These are phyloP conservation scores for Clinocottus analis DNA, from an alignment of 2,113 vertebrate genomes.

Conservation along the genomic window DNA sequence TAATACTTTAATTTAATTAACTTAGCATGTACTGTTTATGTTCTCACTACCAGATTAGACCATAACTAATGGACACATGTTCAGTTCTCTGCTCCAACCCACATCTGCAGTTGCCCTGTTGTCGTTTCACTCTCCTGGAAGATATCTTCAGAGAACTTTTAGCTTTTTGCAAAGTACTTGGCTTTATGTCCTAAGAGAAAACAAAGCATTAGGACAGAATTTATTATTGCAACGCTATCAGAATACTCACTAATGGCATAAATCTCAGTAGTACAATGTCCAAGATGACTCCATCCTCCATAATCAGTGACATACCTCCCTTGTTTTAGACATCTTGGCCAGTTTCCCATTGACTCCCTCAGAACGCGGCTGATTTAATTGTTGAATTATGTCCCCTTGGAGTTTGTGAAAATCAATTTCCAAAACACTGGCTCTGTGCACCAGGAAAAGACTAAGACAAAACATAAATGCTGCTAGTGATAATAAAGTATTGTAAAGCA, in stretches of 20 bases:
- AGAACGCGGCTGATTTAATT: constrained; percentile 73
- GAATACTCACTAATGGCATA: constrained; percentile 66
- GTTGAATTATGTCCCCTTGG: constrained; percentile 68
- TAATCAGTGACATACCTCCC: constrained; percentile 78
- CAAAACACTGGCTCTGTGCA: constrained; percentile 72
- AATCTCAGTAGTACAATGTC: constrained; percentile 73
- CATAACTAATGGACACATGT: constrained; percentile 59
- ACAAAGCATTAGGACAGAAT: constrained; percentile 65
- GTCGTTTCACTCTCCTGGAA: constrained; percentile 67
- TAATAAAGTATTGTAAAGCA: constrained; percentile 63
- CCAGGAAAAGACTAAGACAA: constrained; percentile 70
- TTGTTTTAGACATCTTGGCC: constrained; percentile 68
- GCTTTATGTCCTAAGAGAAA: constrained; percentile 73
- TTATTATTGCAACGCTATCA: constrained; percentile 67
- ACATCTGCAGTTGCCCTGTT: constrained; percentile 66
- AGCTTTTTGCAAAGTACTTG: constrained; percentile 62
- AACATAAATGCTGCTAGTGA: constrained; percentile 62
- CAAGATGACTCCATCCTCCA: constrained; percentile 75
- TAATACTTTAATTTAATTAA: constrained; percentile 59
- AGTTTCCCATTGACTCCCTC: constrained; percentile 66
- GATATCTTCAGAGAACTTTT: constrained; percentile 58
- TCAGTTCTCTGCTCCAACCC: constrained; percentile 50
- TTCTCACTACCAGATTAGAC: constrained; percentile 62
- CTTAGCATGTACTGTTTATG: constrained; percentile 49
- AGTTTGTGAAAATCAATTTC: constrained; percentile 70